Conservation (phyloP, 2,888 invertebrate species). For the Idaea straminata region DNA sequence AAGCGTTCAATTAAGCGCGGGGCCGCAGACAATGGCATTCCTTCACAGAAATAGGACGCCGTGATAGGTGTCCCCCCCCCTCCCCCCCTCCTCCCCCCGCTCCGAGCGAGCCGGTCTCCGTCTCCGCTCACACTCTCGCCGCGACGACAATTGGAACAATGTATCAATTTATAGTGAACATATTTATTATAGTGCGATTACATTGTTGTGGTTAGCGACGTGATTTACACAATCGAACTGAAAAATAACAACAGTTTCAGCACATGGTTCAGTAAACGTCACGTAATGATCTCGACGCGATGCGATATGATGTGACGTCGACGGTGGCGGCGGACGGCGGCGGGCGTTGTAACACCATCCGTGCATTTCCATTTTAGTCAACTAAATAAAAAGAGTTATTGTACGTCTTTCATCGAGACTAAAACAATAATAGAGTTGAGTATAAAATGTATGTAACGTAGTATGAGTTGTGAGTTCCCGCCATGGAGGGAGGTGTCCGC, state of each 20-base stretch:
- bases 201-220: slow-evolving; percentile 23
- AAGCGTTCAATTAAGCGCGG: slow-evolving; percentile 20
- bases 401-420: too few relatives aligned
- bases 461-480: too few relatives aligned
- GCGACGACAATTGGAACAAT: slow-evolving; percentile 5
- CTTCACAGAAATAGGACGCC: slow-evolving; percentile 24
- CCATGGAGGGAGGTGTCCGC: too few relatives aligned
- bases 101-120: background rate
- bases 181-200: slow-evolving; percentile 19
- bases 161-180: slow-evolving; percentile 14
- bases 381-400: too few relatives aligned
- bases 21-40: slow-evolving; percentile 28
- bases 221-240: slow-evolving; percentile 19
- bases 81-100: slow-evolving; percentile 5
- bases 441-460: too few relatives aligned
- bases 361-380: too few relatives aligned
- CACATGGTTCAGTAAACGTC: background rate
- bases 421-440: too few relatives aligned
- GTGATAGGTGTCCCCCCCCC: slow-evolving; percentile 6
- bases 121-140: background rate
- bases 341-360: too few relatives aligned
- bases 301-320: too few relatives aligned
- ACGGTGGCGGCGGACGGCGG: too few relatives aligned
- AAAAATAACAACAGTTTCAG: background rate
- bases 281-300: too few relatives aligned